Percentiles rank a stretch among this genome's conserved stretches.
Conservation (phyloP, 2,113 vertebrate genomes). For the Chaetorhynchus papuensis region DNA sequence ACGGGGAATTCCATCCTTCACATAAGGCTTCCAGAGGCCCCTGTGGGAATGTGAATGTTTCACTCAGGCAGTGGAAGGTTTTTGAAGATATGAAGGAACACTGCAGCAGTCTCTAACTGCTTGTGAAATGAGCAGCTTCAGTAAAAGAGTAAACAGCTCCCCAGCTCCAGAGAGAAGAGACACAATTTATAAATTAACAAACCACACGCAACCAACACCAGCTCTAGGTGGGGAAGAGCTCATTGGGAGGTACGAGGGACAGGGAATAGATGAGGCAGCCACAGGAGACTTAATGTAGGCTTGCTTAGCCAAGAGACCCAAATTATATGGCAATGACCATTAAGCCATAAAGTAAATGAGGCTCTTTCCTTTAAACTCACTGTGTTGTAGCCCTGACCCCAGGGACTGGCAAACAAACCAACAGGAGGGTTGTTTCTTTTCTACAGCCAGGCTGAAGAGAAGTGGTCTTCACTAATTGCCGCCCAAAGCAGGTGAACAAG, state of each 20-base stretch:
- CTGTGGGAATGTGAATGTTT: not conserved
- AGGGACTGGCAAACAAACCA: not conserved
- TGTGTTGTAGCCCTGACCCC: not conserved
- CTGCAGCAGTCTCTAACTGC: not conserved
- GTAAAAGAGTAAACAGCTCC: not conserved
- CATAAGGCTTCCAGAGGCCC: not conserved
- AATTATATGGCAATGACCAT: not conserved
- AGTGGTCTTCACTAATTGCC: not conserved
- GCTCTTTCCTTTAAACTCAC: not conserved
- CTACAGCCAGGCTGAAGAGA: not conserved
- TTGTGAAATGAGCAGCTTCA: not conserved
- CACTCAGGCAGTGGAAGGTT: not conserved
- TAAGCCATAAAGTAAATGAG: not conserved
- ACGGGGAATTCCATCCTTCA: not conserved
- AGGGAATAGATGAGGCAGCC: not conserved
- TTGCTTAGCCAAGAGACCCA: not conserved
- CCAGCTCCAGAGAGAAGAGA: not conserved
- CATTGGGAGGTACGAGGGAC: accelerated
- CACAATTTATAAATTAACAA: not conserved
- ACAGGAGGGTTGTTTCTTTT: not conserved
- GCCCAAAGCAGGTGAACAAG: not conserved
- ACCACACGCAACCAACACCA: not conserved
- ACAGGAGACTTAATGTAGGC: not conserved
- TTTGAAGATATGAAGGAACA: not conserved
- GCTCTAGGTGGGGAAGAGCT: not conserved